Base-by-base conservation (phyloP, 2,797 vertebrate species). In the Cryptoblepharus egeriae region DNA sequence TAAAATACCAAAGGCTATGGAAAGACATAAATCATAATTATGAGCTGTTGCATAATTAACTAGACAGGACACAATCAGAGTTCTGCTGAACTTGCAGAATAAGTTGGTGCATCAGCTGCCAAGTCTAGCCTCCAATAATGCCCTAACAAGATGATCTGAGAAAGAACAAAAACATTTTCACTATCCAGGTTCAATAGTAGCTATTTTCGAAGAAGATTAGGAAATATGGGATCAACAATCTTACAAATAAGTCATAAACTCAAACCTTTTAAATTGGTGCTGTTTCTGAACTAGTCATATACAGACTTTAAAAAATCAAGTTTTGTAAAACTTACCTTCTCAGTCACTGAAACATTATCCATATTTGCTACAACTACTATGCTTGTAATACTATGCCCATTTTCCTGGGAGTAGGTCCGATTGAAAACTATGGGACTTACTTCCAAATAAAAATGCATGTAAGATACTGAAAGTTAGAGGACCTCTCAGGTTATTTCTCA, bases 31-130 rank as follows among this genome's bases (percentile, higher is more conserved):
- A 18, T n/a, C n/a, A 58, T 1, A 1, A 32, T 24, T 12, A 67
- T 55, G 0, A 22, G 7, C 26, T 79, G 16, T 52, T 57, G 18
- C 71, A 24, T 0, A 2, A 72, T 3, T 22, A 18, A 20, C 35
- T 0, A 22, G 9, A 16, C 0, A 26, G 87, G 16, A 52, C 2
- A 13, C 9, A 70, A 35, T 1, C 18, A 76, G 49, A 68, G 37
- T 13, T 0, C 20, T 13, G 52, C 24, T 35, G 32, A 45, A 52
- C 8, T 49, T 35, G 4, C 1, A 1, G 3, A 11, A 80, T 26
- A 0, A 0, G 1, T 37, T 20, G 30, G 39, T 42, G 61, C 10
- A 15, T 39, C n/a, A 65, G 13, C 5, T 83, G 16, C 49, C 12
- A 52, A 37, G 0, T 0, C 10, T 16, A 45, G 37, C 12, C 10